Evolutionary conservation across 2,888 invertebrate species (phyloP).

Genomic region (Brachypalpus laphriformis): DNA sequence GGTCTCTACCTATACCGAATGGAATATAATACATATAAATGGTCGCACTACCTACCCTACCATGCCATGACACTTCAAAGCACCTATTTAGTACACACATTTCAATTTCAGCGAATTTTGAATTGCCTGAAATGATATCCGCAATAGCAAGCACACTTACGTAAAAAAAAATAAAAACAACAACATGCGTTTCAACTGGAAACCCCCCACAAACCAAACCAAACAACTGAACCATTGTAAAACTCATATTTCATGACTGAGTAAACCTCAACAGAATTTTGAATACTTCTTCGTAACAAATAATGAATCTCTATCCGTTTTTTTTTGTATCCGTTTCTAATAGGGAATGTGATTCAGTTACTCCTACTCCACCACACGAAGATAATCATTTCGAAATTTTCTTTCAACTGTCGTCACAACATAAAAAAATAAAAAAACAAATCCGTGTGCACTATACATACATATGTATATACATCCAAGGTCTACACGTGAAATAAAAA

Average conservation of each 20-base stretch:
- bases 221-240: constrained; percentile 7
- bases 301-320: constrained; percentile 16
- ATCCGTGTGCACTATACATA: neutral
- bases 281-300: constrained; percentile 5
- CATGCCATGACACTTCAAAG: too few species aligned
- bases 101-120: neutral
- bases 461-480: constrained; percentile 13
- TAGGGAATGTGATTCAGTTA: constrained; percentile 11
- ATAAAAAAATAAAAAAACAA: constrained; percentile 6
- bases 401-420: constrained; percentile 46
- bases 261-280: constrained; percentile 14
- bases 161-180: too few species aligned
- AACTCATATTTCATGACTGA: constrained; percentile 42
- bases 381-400: constrained; percentile 32
- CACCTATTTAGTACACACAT: too few species aligned
- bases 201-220: neutral
- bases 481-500: constrained; percentile 57
- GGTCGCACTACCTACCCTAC: too few species aligned
- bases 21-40: too few species aligned
- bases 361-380: constrained; percentile 3
- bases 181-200: neutral
- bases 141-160: neutral
- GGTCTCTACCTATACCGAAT: too few species aligned
- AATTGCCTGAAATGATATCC: neutral
- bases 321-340: neutral